Conservation (phyloP, 2,888 invertebrate species). For the Mesorhabditis sp. region DNA sequence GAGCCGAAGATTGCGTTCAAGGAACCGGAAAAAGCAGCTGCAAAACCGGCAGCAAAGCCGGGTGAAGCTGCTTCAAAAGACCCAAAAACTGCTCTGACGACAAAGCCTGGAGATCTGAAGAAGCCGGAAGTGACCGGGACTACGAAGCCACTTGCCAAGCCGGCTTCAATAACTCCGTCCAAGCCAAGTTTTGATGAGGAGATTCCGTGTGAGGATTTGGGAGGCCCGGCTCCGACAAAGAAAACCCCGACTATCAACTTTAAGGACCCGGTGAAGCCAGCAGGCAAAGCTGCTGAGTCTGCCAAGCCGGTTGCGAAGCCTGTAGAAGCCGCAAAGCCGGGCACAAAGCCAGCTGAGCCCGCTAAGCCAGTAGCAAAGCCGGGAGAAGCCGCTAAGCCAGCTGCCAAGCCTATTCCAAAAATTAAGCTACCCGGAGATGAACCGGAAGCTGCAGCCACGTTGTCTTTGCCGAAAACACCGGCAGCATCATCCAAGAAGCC, state of each 20-base stretch:
- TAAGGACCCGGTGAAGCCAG: background rate
- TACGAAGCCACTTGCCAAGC: slow-evolving; percentile 1
- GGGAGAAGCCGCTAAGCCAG: slow-evolving; percentile 8
- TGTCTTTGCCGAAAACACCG: slow-evolving; percentile 12
- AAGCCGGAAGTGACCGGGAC: background rate
- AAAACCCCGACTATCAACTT: slow-evolving; percentile 5
- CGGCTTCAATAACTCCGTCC: background rate
- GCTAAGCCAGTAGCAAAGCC: slow-evolving; percentile 13
- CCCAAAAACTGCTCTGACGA: slow-evolving; percentile 15
- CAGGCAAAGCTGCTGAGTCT: slow-evolving; percentile 15
- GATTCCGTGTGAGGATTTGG: slow-evolving; percentile 13
- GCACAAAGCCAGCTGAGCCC: slow-evolving; percentile 13
- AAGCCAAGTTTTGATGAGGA: background rate
- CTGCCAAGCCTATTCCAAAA: slow-evolving; percentile 7
- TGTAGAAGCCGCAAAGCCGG: slow-evolving; percentile 8
- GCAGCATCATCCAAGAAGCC: slow-evolving; percentile 10
- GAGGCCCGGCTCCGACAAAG: slow-evolving; percentile 22
- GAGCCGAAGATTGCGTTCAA: slow-evolving; percentile 2
- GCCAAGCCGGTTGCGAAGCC: slow-evolving; percentile 13
- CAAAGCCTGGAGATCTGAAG: slow-evolving; percentile 7
- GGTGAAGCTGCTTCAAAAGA: slow-evolving; percentile 12
- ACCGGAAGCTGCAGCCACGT: slow-evolving; percentile 18
- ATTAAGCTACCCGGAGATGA: slow-evolving; percentile 9
- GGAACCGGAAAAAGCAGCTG: background rate
- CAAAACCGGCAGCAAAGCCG: background rate